Base-by-base conservation (phyloP, 2,888 invertebrate species). In the Cinara cedri region DNA sequence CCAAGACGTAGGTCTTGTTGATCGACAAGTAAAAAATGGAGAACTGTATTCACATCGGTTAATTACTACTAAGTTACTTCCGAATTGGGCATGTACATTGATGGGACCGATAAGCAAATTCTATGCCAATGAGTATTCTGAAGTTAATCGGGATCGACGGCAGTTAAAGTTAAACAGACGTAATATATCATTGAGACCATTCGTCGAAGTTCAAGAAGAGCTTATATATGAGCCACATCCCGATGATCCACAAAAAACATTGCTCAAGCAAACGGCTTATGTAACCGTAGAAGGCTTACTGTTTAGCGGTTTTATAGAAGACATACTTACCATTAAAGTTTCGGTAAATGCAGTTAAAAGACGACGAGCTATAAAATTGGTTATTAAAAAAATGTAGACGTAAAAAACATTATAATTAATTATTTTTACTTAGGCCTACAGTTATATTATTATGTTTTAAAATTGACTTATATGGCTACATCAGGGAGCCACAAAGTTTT, bases 301-400 rank as follows among this genome's bases (percentile, higher is more conserved):
- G 54, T 89, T 98, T 16, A 93, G 93, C 83, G 93, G 92, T 86
- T 98, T 97, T 85, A 93, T 98, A 91, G 98, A 99, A 88, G 94
- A 94, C 85, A 87, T 97, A 82, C 88, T 99, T 82, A 90, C 96
- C 46, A 93, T 91, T 83, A 93, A 91, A 85, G 97, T 98, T 85
- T 94, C 95, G 72, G 88, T 90, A 75, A 99, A 99, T 88, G 97
- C 98, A 68, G 91, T 92, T 80, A 98, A 97, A 90, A 98, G 98
- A 16, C 90, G 97, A 71, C 93, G 94, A 88, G 98, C 97, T 1
- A 94, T 99, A 87, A 98, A 99, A 88, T 98, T 96, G 96, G 98
- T 97, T n/a, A 97, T 99, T 84, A 91, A 91, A 72, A 95, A 93
- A 87, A 89, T 98, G 82, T 95, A 96, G n/a, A 85, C 76, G 68